Percentiles rank a stretch among this genome's conserved stretches.
These are phyloP conservation scores for Trichacis sp. DNA, from an alignment of 2,888 invertebrate species.

Conservation along the genomic window DNA sequence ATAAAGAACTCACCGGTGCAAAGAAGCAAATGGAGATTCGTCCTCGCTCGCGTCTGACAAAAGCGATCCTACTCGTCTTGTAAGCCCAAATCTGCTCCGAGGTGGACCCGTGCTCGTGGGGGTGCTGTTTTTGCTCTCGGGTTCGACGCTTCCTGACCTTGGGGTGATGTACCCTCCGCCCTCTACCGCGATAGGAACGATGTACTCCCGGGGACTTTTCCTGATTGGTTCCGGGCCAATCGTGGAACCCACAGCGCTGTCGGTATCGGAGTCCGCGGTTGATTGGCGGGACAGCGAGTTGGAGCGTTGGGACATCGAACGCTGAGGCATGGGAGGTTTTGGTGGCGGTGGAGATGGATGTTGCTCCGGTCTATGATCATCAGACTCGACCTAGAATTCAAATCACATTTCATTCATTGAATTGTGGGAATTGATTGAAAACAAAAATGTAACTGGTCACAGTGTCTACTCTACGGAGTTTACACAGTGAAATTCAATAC, in stretches of 20 bases:
- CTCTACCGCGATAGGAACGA: conserved; percentile 93
- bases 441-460: no score
- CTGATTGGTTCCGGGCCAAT: conserved; percentile 80
- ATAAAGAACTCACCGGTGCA: conserved; percentile 69
- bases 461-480: no score
- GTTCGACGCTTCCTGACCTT: conserved; percentile 81
- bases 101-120: conserved; percentile 71
- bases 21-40: conserved; percentile 73
- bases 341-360: conserved; percentile 70
- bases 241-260: conserved; percentile 70
- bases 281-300: conserved; percentile 75
- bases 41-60: conserved; percentile 68
- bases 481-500: no score
- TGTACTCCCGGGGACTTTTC: conserved; percentile 90
- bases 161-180: conserved; percentile 89
- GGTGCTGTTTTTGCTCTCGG: conserved; percentile 74
- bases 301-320: conserved; percentile 69
- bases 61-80: conserved; percentile 78
- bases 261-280: conserved; percentile 80
- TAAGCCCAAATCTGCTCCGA: conserved; percentile 70
- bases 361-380: conserved; percentile 57
- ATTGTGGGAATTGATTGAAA: no score
- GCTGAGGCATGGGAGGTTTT: conserved; percentile 69
- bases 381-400: conserved; percentile 19
- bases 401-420: neutral